Evolutionary conservation across 2,113 vertebrate genomes (phyloP).

Genomic region (Pyrgilauda ruficollis): DNA sequence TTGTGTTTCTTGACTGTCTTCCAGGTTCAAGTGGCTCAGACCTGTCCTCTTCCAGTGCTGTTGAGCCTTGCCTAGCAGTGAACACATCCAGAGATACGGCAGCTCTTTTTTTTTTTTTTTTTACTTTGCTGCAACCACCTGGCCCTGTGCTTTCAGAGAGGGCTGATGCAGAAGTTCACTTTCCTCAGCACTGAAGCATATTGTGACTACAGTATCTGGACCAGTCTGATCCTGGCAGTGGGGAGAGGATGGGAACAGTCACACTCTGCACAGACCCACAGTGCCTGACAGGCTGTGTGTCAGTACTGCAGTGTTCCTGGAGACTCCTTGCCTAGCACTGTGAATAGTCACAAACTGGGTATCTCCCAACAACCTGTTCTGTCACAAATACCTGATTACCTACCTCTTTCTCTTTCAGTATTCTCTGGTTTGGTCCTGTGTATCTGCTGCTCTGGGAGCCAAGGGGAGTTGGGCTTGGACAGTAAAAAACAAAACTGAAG

Average conservation of each 20-base stretch:
- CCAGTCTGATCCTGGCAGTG: neutral
- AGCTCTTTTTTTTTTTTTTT: neutral
- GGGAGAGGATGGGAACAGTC: neutral
- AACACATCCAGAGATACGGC: neutral
- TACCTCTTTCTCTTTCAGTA: neutral
- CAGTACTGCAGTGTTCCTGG: neutral
- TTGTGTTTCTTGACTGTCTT: neutral
- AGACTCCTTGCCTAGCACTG: neutral
- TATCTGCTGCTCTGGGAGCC: neutral
- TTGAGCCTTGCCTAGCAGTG: neutral
- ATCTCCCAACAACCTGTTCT: neutral
- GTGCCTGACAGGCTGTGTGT: neutral
- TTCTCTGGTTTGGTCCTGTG: neutral
- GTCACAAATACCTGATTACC: neutral
- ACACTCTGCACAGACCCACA: neutral
- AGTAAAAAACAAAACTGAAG: neutral
- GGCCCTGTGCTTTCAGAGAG: neutral
- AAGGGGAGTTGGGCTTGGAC: neutral
- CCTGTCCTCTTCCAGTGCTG: neutral
- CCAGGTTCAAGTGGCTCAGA: neutral
- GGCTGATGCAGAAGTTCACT: neutral
- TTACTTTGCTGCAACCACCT: neutral
- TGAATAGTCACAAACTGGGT: neutral
- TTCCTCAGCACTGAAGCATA: neutral
- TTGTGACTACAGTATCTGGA: neutral